Base-by-base conservation (phyloP, 2,113 vertebrate genomes). In the Sturnira hondurensis region DNA sequence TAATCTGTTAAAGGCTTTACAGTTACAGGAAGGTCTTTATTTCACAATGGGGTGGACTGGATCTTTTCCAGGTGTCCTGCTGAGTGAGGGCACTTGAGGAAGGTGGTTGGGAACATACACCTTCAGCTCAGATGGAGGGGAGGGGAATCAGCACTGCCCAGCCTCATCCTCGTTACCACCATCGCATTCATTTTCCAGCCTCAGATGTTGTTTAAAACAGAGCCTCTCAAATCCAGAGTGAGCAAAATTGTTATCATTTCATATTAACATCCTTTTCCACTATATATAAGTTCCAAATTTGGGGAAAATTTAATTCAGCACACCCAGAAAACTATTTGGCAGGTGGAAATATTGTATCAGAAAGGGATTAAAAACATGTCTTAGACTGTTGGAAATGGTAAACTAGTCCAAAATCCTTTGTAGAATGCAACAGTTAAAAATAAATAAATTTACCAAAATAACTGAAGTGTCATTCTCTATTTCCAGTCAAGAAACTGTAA, bases 211-310 rank as follows among this genome's bases (percentile, higher is more conserved):
- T 83, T 96, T 76, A 52, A 92, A 83, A 81, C 50, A 83, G 33
- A 93, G 31, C 28, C 65, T 41, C 45, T 92, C 15, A n/a, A 89
- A 28, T 82, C 41, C 38, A 89, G 65, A 83, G 58, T 93, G 89
- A 87, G 73, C 89, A 96, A 96, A 90, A 94, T 89, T 63, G 71
- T 83, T 94, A 86, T 89, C 77, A 91, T 38, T 95, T 84, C 82
- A 71, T 74, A 20, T 80, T 73, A 94, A 95, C 83, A 76, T 86
- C 78, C n/a, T 89, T 92, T 87, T 45, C 73, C 65, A 81, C 24
- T 89, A 56, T 70, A 9, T 81, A 65, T 95, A 56, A 89, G 7
- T 93, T 95, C 38, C 97, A 94, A 91, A 95, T 93, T 94, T 89
- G 0, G 47, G 43, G 47, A 58, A 96, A 94, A 93, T 95, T 94